Conservation (phyloP, 2,113 vertebrate genomes). For the Odobenus rosmarus region DNA sequence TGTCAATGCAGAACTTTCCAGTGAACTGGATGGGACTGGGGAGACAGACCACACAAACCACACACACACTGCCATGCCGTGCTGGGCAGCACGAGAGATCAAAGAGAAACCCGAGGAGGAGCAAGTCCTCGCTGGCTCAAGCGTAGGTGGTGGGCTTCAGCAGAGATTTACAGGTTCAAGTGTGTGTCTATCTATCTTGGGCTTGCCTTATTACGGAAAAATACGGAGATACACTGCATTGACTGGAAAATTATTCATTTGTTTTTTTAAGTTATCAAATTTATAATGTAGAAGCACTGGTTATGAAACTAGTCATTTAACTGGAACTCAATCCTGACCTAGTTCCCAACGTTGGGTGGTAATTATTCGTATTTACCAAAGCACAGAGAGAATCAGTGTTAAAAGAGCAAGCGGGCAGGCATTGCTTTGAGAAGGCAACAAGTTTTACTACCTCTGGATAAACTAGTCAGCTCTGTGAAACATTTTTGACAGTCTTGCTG, state of each 20-base stretch:
- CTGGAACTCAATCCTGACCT: slow-evolving; percentile 22
- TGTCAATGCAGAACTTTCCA: slow-evolving; percentile 36
- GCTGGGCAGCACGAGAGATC: neutral
- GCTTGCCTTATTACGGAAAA: neutral
- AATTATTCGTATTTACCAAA: neutral
- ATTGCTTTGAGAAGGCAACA: neutral
- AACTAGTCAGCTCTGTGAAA: neutral
- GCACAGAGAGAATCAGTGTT: neutral
- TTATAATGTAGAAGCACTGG: neutral
- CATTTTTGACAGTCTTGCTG: neutral
- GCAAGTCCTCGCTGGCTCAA: neutral
- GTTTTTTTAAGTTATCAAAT: neutral
- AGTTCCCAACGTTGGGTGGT: neutral
- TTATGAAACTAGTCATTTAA: neutral
- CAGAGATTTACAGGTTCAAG: neutral
- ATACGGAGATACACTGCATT: neutral
- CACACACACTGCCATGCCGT: neutral
- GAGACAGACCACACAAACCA: neutral
- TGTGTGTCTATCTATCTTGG: neutral
- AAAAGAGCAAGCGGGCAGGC: neutral
- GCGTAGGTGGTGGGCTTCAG: neutral
- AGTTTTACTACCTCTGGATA: neutral
- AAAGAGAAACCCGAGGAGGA: neutral
- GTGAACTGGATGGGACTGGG: slow-evolving; percentile 34
- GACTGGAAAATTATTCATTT: neutral